Conservation (phyloP, 2,113 vertebrate genomes). For the Sylvilagus bachmani region DNA sequence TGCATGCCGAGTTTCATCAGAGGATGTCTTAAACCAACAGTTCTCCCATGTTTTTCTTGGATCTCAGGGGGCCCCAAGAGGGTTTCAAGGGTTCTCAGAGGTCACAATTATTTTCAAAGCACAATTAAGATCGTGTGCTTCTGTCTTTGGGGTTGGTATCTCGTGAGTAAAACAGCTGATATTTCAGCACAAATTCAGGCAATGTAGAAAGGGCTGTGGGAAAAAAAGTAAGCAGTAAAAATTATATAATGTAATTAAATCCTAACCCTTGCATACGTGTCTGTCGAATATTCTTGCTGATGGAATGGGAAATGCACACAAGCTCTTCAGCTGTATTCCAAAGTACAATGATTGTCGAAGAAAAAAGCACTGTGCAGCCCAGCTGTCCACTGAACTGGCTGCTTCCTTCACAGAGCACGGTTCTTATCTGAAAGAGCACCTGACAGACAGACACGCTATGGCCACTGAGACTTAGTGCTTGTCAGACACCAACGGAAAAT, state of each 20-base stretch:
- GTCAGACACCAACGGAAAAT: neutral
- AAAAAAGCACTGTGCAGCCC: neutral
- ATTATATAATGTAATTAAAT: neutral
- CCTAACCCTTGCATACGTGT: neutral
- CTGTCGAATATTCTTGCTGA: neutral
- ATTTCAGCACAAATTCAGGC: neutral
- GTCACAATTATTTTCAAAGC: neutral
- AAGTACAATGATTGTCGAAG: neutral
- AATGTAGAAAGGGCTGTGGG: neutral
- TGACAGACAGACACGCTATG: neutral
- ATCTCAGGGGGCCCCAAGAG: neutral
- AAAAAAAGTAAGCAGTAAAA: slow-evolving; percentile 9
- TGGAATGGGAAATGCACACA: neutral
- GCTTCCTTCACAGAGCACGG: neutral
- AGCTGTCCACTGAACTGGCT: neutral
- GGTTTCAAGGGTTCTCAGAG: neutral
- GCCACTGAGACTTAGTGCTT: neutral
- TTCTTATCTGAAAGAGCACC: neutral
- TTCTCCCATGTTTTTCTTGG: neutral
- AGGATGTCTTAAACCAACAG: neutral
- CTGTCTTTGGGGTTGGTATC: neutral
- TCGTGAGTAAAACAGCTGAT: neutral
- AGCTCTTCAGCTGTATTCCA: neutral
- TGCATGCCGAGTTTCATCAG: neutral
- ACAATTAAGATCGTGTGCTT: neutral